Evolutionary conservation across 2,113 vertebrate species (phyloP).

Genomic region (Macheiramphus alcinus): DNA sequence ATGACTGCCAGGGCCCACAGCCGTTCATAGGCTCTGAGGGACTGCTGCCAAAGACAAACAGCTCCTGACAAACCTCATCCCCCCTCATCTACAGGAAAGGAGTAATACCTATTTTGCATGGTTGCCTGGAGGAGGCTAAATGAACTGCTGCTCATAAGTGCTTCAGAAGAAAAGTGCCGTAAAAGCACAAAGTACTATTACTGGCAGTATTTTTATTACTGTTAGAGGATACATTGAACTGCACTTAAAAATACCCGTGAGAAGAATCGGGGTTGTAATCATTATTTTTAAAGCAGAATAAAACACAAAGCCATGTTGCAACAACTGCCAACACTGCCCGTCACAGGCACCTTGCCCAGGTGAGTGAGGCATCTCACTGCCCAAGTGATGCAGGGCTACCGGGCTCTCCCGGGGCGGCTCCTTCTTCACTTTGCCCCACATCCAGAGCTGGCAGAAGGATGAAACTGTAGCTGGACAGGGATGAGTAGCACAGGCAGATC

Average conservation of each 20-base stretch:
- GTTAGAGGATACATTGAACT: background rate
- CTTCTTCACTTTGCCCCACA: background rate
- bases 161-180: background rate
- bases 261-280: background rate
- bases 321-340: background rate
- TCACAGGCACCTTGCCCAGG: background rate
- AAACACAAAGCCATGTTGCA: background rate
- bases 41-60: background rate
- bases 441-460: background rate
- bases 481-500: background rate
- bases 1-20: background rate
- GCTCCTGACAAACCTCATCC: background rate
- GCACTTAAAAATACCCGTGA: background rate
- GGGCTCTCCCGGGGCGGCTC: background rate
- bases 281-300: background rate
- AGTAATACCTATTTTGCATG: background rate
- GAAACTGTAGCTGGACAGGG: accelerated
- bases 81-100: background rate
- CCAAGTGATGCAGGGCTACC: accelerated
- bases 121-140: background rate
- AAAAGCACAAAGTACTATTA: background rate
- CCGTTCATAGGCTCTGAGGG: accelerated
- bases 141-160: background rate
- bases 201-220: background rate
- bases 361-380: accelerated